phyloP scores from a whole-genome alignment of 2,888 invertebrate species.

The Pharmacophagus antenor region DNA sequence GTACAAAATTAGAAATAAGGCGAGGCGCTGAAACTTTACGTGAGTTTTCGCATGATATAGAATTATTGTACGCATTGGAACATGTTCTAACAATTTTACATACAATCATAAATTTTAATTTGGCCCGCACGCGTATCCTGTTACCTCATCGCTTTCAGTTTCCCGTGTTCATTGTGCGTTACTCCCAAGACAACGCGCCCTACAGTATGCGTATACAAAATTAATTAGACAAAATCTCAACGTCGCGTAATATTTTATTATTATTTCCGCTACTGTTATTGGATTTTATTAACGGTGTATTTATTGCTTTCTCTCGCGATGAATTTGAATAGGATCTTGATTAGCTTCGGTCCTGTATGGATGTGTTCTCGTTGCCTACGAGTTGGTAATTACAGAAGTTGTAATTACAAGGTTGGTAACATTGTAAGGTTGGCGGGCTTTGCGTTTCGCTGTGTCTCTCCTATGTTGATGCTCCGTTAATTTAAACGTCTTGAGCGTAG shows the following conservation, averaged over 20 bases:
- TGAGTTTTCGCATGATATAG: conserved; percentile 42
- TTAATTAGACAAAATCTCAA: conserved; percentile 79
- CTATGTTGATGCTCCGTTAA: conserved; percentile 73
- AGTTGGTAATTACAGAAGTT: conserved; percentile 74
- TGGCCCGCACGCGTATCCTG: conserved; percentile 73
- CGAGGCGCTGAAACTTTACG: conserved; percentile 45
- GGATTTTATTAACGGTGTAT: conserved; percentile 75
- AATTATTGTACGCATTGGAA: conserved; percentile 49
- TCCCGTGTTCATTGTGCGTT: conserved; percentile 73
- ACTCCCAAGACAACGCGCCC: conserved; percentile 77
- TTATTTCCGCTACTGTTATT: conserved; percentile 72
- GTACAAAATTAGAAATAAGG: conserved; percentile 20
- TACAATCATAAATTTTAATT: conserved; percentile 81
- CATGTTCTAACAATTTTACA: conserved; percentile 76
- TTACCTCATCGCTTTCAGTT: conserved; percentile 70
- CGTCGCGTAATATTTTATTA: conserved; percentile 79
- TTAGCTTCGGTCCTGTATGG: conserved; percentile 65
- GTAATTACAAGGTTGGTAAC: conserved; percentile 73
- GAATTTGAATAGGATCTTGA: conserved; percentile 74
- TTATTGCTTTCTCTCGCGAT: conserved; percentile 73
- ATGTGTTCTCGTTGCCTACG: conserved; percentile 57
- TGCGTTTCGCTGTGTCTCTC: conserved; percentile 60
- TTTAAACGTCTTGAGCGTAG: conserved; percentile 60
- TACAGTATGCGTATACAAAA: conserved; percentile 73
- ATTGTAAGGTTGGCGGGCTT: conserved; percentile 62